These are phyloP conservation scores for Tetragnatha montana DNA, from an alignment of 2,888 invertebrate genomes.

Conservation along the genomic window DNA sequence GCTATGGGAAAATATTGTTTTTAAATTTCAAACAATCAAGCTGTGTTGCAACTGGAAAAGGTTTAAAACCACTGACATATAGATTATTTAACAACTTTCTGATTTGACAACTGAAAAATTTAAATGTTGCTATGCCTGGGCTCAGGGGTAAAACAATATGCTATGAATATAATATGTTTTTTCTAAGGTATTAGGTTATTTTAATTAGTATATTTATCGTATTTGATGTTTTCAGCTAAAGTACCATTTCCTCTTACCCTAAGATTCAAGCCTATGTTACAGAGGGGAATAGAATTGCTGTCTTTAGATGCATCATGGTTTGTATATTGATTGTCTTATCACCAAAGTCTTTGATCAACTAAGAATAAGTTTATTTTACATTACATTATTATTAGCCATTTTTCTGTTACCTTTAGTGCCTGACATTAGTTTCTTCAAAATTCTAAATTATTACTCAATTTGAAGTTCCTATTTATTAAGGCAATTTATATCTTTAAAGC, in stretches of 20 bases:
- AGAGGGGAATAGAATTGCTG: conserved; percentile 95
- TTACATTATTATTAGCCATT: neutral
- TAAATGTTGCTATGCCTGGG: no score
- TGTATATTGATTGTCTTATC: neutral
- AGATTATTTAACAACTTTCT: no score
- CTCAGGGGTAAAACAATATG: neutral
- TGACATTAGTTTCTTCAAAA: no score
- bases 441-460: no score
- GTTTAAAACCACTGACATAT: no score
- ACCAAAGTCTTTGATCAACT: neutral
- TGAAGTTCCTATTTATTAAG: no score
- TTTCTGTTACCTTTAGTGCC: no score
- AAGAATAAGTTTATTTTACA: neutral
- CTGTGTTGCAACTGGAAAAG: no score
- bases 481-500: no score
- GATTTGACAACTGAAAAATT: no score
- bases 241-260: conserved; percentile 98
- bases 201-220: conserved; percentile 12
- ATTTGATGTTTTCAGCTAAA: conserved; percentile 82
- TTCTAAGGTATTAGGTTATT: neutral
- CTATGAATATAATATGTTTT: neutral
- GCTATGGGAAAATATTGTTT: no score
- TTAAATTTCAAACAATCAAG: no score
- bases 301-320: conserved; percentile 97
- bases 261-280: conserved; percentile 99